Evolutionary conservation across 2,888 invertebrate species (phyloP), one percentile per base, ranked within the genome.

Genomic region (Drosophila cognata): DNA sequence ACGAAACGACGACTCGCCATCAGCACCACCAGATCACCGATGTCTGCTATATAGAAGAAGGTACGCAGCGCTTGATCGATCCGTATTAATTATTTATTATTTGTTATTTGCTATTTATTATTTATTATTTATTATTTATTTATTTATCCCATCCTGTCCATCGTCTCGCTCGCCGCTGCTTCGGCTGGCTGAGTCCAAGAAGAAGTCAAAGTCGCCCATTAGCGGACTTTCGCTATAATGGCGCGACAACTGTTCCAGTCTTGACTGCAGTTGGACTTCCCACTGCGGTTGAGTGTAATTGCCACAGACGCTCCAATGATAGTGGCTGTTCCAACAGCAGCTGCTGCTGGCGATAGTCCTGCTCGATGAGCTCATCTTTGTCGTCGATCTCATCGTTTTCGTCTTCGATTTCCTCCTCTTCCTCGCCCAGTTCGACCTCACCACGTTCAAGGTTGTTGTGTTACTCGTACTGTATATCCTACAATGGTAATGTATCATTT

Each of bases 31-130:
- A 99, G 94, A 92, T 99, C 99, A 4, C 99, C 99, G 77, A 99
- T 99, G 93, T 99, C 99, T 11, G 99, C 99, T 87, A 99, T 99
- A 93, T 99, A 99, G 0, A 99, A 99, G 91, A 99, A 99, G 50
- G 99, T 99, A 85, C 99, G 95, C 64, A 99, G 94, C 2, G 99
- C 98, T 94, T 99, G 99, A 94, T 99, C 99, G 99, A 99, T 99
- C 98, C 99, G 99, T 66, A 99, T 99, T 8, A 31, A 2, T 31
- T 31, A 31, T 2, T 31, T 31, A 8, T 31, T 31, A 31, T 31
- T 29, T 29, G 29, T 29, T 29, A 29, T 29, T 29, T 29, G 29
- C 29, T 29, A 29, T 29, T 29, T 29, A 29, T 31, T 31, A 10
- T 21, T 8, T 31, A 31, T 29, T 29, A 31, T 29, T 29, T 29